These are phyloP conservation scores for Craniophora ligustri DNA, from an alignment of 2,888 invertebrate species.

Conservation along the genomic window DNA sequence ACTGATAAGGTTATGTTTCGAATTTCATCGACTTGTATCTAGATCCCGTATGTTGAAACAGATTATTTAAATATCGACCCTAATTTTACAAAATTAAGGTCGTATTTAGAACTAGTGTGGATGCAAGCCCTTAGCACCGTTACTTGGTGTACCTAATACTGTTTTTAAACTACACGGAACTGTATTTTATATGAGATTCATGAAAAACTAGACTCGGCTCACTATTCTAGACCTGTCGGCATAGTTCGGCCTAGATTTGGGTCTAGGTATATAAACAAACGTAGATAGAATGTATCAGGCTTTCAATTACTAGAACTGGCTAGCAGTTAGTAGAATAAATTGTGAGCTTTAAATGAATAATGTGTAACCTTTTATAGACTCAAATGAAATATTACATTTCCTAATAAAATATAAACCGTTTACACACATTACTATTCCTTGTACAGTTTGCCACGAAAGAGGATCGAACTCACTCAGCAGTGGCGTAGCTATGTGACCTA, in stretches of 20 bases:
- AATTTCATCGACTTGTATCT: neutral
- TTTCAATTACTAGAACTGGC: conserved; percentile 5
- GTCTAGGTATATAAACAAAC: conserved; percentile 25
- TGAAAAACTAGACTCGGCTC: conserved; percentile 33
- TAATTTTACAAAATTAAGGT: neutral
- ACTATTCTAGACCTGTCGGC: conserved; percentile 31
- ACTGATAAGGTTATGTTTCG: conserved; percentile 7
- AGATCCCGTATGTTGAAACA: neutral
- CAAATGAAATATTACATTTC: no score
- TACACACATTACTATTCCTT: no score
- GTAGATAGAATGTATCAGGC: conserved; percentile 23
- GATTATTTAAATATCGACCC: conserved; percentile 1
- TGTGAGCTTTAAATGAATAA: no score
- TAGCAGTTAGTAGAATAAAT: no score
- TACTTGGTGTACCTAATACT: conserved; percentile 31
- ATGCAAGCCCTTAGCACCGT: conserved; percentile 37
- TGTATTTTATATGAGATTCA: conserved; percentile 41
- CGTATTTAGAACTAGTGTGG: neutral
- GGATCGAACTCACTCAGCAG: no score
- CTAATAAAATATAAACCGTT: no score
- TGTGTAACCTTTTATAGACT: no score
- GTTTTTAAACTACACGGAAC: conserved; percentile 39
- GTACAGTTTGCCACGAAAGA: no score
- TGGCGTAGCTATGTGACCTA: no score
- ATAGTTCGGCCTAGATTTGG: conserved; percentile 37